Percentiles rank a stretch among this genome's conserved stretches.
phyloP scores from a whole-genome alignment of 2,888 invertebrate species.

The Pharmacophagus antenor region DNA sequence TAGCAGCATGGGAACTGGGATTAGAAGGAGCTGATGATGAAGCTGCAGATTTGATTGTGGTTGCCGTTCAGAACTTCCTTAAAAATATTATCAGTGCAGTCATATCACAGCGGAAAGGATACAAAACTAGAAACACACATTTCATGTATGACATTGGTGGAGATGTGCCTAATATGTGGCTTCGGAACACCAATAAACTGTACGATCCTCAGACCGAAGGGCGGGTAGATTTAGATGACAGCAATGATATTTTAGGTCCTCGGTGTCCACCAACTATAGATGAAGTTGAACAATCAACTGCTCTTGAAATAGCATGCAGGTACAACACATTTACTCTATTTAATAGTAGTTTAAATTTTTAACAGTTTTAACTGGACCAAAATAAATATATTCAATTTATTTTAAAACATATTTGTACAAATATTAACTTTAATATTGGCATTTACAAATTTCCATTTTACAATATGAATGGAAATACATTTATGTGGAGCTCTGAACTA shows the following conservation, averaged over 20 bases:
- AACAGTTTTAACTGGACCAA: not conserved
- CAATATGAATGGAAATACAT: no score
- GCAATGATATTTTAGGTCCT: conserved; percentile 83
- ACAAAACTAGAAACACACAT: conserved; percentile 85
- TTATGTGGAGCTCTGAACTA: no score
- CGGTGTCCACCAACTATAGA: conserved; percentile 86
- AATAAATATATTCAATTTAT: no score
- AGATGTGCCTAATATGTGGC: conserved; percentile 89
- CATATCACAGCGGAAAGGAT: conserved; percentile 90
- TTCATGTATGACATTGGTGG: conserved; percentile 91
- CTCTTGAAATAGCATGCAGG: conserved; percentile 87
- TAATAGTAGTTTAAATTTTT: not conserved
- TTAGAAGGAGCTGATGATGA: conserved; percentile 91
- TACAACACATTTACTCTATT: conserved; percentile 34
- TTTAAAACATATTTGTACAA: no score
- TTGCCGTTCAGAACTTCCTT: conserved; percentile 88
- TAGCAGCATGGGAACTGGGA: conserved; percentile 94
- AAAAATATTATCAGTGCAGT: conserved; percentile 91
- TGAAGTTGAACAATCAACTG: conserved; percentile 87
- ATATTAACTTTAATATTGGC: no score
- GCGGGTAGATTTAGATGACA: conserved; percentile 80
- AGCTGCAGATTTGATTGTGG: conserved; percentile 90
- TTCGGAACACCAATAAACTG: conserved; percentile 85
- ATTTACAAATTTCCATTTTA: no score
- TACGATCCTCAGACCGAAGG: conserved; percentile 83